Conservation (phyloP, 2,888 invertebrate species). For the Cantharis rufa region DNA sequence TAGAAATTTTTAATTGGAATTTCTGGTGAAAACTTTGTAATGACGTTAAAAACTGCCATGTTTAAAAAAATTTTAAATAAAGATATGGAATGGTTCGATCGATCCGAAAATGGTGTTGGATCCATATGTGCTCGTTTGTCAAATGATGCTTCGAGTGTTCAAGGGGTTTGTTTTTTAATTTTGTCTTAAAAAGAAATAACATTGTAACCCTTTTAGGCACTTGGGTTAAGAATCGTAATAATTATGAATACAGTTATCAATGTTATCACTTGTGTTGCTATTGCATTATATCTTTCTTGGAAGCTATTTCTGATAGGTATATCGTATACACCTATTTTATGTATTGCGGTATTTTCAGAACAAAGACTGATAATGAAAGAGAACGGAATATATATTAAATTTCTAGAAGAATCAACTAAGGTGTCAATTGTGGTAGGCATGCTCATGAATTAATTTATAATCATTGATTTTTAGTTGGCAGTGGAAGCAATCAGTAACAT, state of each 20-base stretch:
- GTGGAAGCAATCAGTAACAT: background rate
- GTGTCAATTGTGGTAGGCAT: too few species aligned
- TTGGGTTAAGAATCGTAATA: constrained; percentile 78
- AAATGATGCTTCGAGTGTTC: constrained; percentile 76
- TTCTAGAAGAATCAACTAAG: too few species aligned
- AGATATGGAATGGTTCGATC: constrained; percentile 78
- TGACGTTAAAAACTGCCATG: constrained; percentile 68
- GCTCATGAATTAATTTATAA: too few species aligned
- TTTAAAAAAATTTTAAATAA: constrained; percentile 72
- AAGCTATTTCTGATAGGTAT: constrained; percentile 72
- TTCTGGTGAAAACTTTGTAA: constrained; percentile 80
- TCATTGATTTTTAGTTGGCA: background rate
- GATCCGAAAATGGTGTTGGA: constrained; percentile 73
- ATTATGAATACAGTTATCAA: constrained; percentile 75
- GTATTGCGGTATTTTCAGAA: constrained; percentile 69
- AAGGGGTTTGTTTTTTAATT: constrained; percentile 65
- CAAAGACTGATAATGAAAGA: constrained; percentile 56
- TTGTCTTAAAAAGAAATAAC: background rate
- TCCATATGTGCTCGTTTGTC: constrained; percentile 75
- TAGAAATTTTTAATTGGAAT: constrained; percentile 64
- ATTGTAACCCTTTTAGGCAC: constrained; percentile 62
- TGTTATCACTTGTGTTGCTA: constrained; percentile 64
- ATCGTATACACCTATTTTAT: constrained; percentile 72
- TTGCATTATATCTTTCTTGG: constrained; percentile 75
- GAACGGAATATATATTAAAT: background rate